These are phyloP conservation scores for Crossocerus cetratus DNA, from an alignment of 2,888 invertebrate genomes.

Conservation along the genomic window DNA sequence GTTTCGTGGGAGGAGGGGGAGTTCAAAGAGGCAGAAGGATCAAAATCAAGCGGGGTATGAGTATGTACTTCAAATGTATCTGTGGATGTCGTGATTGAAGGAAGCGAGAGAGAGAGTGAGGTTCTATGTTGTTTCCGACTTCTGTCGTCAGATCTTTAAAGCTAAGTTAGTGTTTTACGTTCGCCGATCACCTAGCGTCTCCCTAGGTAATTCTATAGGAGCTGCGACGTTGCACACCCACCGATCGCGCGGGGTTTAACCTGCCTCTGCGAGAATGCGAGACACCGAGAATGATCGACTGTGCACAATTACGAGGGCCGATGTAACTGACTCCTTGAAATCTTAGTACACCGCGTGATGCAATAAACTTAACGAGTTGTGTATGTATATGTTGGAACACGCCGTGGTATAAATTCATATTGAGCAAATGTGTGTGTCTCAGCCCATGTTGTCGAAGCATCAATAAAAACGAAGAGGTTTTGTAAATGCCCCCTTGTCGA, in stretches of 20 bases:
- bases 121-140: too few species aligned
- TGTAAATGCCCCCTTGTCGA: constrained; percentile 55
- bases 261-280: too few species aligned
- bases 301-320: constrained; percentile 7
- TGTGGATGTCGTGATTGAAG: too few species aligned
- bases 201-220: neutral
- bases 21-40: too few species aligned
- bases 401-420: constrained; percentile 62
- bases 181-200: neutral
- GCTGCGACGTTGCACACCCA: neutral
- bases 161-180: too few species aligned
- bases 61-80: too few species aligned
- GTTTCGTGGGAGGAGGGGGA: too few species aligned
- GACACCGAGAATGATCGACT: neutral
- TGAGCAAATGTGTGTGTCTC: constrained; percentile 66
- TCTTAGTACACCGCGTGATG: constrained; percentile 46
- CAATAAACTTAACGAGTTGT: constrained; percentile 60
- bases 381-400: constrained; percentile 62
- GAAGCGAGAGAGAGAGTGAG: too few species aligned
- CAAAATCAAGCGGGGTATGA: too few species aligned
- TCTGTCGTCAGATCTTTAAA: too few species aligned
- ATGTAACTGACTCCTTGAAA: constrained; percentile 19
- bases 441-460: constrained; percentile 72
- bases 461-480: constrained; percentile 71
- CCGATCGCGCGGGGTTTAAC: too few species aligned